Conservation (phyloP, 2,888 invertebrate species). For the Dynastes tityus region DNA sequence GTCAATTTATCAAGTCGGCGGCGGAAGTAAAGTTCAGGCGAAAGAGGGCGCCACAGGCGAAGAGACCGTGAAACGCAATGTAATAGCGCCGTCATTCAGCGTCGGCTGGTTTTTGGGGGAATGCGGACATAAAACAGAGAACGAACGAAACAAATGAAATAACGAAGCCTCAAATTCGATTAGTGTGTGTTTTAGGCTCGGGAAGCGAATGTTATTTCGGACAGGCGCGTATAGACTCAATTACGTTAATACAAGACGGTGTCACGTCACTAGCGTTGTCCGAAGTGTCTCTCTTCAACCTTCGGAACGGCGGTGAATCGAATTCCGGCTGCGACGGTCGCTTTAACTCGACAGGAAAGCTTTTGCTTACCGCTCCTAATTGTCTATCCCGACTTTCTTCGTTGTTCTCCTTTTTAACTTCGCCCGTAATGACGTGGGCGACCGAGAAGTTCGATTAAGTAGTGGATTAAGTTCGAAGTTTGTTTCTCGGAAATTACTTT, state of each 20-base stretch:
- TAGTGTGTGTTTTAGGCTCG: constrained; percentile 57
- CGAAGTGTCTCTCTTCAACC: constrained; percentile 5
- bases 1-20: constrained; percentile 43
- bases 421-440: constrained; percentile 6
- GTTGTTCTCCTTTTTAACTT: constrained; percentile 1
- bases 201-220: constrained; percentile 73
- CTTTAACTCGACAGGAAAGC: constrained; percentile 29
- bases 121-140: constrained; percentile 60
- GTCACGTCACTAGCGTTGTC: constrained; percentile 57
- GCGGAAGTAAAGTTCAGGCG: constrained; percentile 36
- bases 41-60: constrained; percentile 31
- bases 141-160: constrained; percentile 64
- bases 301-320: neutral
- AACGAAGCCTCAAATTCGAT: constrained; percentile 70
- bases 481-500: neutral
- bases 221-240: constrained; percentile 68
- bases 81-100: constrained; percentile 24
- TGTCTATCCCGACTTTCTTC: constrained; percentile 11
- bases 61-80: constrained; percentile 17
- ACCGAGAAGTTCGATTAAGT: neutral
- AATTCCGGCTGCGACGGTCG: neutral
- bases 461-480: constrained; percentile 25
- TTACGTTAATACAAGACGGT: constrained; percentile 68
- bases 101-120: constrained; percentile 53
- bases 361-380: constrained; percentile 36